Percentiles rank a stretch among this genome's conserved stretches.
These are phyloP conservation scores for Nyctalus aviator DNA, from an alignment of 2,797 vertebrate species.

Conservation along the genomic window DNA sequence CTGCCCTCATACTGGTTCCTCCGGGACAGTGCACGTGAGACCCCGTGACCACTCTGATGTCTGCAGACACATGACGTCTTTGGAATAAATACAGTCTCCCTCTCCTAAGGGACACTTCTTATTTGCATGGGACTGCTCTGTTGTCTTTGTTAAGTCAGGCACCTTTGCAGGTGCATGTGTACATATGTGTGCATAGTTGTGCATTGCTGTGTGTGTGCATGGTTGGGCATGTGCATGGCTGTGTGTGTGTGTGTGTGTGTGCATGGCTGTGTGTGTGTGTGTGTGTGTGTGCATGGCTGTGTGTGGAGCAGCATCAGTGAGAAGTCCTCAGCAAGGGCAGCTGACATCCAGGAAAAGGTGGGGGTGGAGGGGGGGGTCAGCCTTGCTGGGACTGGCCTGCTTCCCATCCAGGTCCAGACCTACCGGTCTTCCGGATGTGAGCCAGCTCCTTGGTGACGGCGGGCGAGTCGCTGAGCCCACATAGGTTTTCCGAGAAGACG, in stretches of 20 bases:
- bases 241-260: background rate
- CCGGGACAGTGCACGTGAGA: background rate
- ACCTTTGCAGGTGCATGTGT: background rate
- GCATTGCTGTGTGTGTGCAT: no score
- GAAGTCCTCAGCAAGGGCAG: no score
- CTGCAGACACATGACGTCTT: background rate
- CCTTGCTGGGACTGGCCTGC: background rate
- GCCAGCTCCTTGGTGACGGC: constrained; percentile 88
- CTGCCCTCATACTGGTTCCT: background rate
- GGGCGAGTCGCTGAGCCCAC: constrained; percentile 89
- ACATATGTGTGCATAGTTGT: no score
- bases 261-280: no score
- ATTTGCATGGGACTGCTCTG: background rate
- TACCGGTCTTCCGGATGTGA: constrained; percentile 93
- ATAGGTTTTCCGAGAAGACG: constrained; percentile 94
- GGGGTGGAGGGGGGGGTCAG: accelerated
- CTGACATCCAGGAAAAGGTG: accelerated
- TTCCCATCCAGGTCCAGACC: background rate
- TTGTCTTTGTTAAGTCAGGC: background rate
- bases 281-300: no score
- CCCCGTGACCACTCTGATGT: background rate
- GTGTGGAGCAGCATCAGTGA: background rate
- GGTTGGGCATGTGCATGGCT: no score
- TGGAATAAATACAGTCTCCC: background rate
- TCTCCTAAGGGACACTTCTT: background rate